These are phyloP conservation scores for Sialis lutaria DNA, from an alignment of 2,888 invertebrate species.

Conservation along the genomic window DNA sequence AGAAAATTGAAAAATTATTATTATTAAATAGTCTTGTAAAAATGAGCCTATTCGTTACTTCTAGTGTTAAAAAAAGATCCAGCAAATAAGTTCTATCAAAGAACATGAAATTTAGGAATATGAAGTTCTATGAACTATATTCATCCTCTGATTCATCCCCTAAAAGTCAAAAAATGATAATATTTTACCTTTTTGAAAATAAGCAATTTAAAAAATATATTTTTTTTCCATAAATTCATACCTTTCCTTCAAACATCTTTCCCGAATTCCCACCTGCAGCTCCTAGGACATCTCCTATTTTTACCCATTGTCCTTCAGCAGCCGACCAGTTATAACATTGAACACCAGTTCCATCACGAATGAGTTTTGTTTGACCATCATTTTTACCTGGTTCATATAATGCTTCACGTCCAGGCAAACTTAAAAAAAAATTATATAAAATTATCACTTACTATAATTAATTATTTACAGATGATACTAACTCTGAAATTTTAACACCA, in stretches of 20 bases:
- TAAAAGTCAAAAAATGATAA: too few species aligned
- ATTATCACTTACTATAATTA: neutral
- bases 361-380: constrained; percentile 74
- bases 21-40: too few species aligned
- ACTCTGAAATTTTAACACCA: constrained; percentile 73
- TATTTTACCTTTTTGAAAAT: too few species aligned
- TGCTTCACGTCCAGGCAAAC: constrained; percentile 66
- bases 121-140: constrained; percentile 1
- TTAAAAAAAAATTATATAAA: constrained; percentile 17
- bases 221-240: constrained; percentile 16
- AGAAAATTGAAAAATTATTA: too few species aligned
- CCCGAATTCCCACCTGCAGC: constrained; percentile 49
- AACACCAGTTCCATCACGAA: constrained; percentile 55
- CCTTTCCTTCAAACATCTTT: constrained; percentile 71
- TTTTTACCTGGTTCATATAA: constrained; percentile 56
- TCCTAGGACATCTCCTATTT: constrained; percentile 81
- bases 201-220: neutral
- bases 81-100: constrained; percentile 7
- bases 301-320: constrained; percentile 49
- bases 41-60: too few species aligned
- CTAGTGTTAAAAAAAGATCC: neutral
- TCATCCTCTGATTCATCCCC: neutral
- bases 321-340: constrained; percentile 66
- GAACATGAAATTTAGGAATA: too few species aligned
- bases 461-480: constrained; percentile 18